phyloP scores from a whole-genome alignment of 2,888 invertebrate genomes.

The Rosalia funebris region DNA sequence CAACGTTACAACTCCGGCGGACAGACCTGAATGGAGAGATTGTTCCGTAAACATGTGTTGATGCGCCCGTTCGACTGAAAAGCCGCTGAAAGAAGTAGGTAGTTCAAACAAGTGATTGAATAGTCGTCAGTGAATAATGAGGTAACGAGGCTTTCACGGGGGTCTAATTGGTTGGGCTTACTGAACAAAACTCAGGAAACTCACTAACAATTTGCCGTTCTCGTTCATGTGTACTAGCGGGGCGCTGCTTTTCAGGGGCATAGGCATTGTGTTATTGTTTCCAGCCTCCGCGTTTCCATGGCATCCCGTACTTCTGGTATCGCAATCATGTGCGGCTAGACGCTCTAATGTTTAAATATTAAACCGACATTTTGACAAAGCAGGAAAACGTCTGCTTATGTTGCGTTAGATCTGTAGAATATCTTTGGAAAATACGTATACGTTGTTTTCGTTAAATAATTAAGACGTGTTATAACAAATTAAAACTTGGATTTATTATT shows the following conservation, averaged over 20 bases:
- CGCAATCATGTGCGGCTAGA: not conserved
- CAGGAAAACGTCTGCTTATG: no score
- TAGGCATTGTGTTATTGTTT: slow-evolving; percentile 27
- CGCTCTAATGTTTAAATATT: no score
- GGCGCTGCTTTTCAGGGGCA: slow-evolving; percentile 15
- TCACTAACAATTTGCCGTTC: slow-evolving; percentile 54
- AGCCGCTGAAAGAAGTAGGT: slow-evolving; percentile 33
- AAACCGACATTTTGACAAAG: no score
- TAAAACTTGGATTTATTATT: no score
- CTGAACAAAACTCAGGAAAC: slow-evolving; percentile 55
- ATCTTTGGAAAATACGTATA: no score
- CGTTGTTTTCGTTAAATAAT: no score
- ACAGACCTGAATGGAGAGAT: slow-evolving; percentile 3
- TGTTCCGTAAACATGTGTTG: slow-evolving; percentile 10
- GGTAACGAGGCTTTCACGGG: slow-evolving; percentile 56
- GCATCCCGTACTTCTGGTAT: slow-evolving; percentile 14
- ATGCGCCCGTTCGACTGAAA: slow-evolving; percentile 9
- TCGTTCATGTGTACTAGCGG: slow-evolving; percentile 30
- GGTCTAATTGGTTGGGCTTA: slow-evolving; percentile 57
- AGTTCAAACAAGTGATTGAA: slow-evolving; percentile 54
- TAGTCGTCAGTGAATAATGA: slow-evolving; percentile 55
- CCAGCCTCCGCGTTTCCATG: slow-evolving; percentile 12
- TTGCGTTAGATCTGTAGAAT: no score
- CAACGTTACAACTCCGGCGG: slow-evolving; percentile 1
- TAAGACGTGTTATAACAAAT: no score